Percentiles rank a stretch among this genome's conserved stretches.
Conservation (phyloP, 2,113 vertebrate species). For the Coptodon rendalli region DNA sequence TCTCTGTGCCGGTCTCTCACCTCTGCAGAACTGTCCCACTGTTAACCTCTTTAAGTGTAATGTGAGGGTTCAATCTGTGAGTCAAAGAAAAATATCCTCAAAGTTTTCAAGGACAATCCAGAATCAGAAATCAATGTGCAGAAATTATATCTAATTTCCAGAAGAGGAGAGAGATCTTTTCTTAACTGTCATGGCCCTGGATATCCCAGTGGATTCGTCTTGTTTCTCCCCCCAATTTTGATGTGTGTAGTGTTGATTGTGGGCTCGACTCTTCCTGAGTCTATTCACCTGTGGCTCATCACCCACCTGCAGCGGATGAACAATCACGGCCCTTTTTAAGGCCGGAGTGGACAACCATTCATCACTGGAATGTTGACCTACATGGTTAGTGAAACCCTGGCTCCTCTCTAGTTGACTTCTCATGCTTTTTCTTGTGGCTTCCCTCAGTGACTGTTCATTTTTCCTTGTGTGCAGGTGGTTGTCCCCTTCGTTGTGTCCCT, state of each 20-base stretch:
- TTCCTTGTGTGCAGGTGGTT: not conserved
- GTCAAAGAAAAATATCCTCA: not conserved
- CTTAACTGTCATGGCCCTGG: not conserved
- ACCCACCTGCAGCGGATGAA: not conserved
- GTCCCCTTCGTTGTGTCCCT: rapidly evolving
- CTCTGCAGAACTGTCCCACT: not conserved
- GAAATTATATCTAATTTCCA: not conserved
- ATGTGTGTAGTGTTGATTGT: too few species aligned
- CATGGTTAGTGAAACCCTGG: not conserved
- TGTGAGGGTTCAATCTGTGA: not conserved
- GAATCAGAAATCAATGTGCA: not conserved
- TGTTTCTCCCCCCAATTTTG: rapidly evolving
- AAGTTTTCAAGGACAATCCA: not conserved
- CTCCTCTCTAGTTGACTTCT: rapidly evolving
- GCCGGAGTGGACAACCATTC: not conserved
- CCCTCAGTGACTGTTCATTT: rapidly evolving
- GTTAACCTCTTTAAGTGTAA: not conserved
- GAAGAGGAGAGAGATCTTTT: not conserved
- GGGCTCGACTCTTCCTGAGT: not conserved
- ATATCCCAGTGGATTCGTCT: not conserved
- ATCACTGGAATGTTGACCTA: not conserved
- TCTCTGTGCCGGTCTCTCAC: rapidly evolving
- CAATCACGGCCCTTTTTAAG: not conserved
- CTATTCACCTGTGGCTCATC: not conserved
- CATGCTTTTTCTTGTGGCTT: rapidly evolving